Conservation (phyloP, 2,797 vertebrate species). For the Eupleurogrammus muticus region DNA sequence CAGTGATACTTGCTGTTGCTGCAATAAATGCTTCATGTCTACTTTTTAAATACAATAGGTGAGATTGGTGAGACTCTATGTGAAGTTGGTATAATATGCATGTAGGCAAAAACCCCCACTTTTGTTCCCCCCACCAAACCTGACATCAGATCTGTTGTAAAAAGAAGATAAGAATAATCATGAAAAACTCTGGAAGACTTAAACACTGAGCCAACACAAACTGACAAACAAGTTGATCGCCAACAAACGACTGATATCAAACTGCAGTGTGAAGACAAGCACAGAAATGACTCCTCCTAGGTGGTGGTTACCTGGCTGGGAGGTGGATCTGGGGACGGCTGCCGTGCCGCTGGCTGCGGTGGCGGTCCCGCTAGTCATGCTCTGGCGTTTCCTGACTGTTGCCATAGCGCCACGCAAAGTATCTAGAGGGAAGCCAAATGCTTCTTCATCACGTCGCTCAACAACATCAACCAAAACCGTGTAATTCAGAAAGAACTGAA, state of each 20-base stretch:
- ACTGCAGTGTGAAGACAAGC: not conserved
- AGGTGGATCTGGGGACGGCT: slow-evolving; percentile 87
- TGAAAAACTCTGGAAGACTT: not conserved
- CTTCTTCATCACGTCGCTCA: slow-evolving; percentile 48
- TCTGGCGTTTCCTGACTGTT: slow-evolving; percentile 83
- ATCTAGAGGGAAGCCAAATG: slow-evolving; percentile 84
- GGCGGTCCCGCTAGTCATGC: slow-evolving; percentile 66
- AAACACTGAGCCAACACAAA: not conserved
- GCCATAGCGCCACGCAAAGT: slow-evolving; percentile 86
- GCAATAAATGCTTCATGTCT: too few relatives aligned
- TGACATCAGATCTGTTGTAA: not conserved
- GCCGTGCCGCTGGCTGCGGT: slow-evolving; percentile 49
- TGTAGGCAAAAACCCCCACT: too few relatives aligned
- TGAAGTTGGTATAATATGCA: too few relatives aligned
- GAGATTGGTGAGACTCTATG: too few relatives aligned
- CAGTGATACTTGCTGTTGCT: too few relatives aligned
- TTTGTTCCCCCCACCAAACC: too few relatives aligned
- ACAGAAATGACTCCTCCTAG: slow-evolving; percentile 1
- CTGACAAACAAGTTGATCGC: not conserved
- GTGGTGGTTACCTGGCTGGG: slow-evolving; percentile 80
- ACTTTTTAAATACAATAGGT: too few relatives aligned
- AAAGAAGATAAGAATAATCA: not conserved
- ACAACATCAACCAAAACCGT: slow-evolving; percentile 1
- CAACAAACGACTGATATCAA: not conserved
- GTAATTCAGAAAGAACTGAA: not conserved